Evolutionary conservation across 2,888 invertebrate genomes (phyloP), one percentile per base, ranked within the genome.

Genomic region (Andrena flavipes): DNA sequence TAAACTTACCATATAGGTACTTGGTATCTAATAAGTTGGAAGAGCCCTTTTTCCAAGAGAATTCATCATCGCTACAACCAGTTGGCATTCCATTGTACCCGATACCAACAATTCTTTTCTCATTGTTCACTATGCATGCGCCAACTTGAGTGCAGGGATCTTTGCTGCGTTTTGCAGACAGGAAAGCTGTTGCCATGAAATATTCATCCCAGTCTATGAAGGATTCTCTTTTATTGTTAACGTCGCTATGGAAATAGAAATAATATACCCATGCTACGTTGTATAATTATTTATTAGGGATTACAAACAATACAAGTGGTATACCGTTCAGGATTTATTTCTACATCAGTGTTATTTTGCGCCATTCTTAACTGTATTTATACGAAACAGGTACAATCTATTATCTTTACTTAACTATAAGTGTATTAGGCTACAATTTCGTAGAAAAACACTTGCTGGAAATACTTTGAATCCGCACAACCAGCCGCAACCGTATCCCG

Each of bases 21-120:
- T 99, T 99, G 70, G 96, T 97, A 59, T 98, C 95, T 73, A 97
- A 93, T 16, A 94, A 93, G 88, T 96, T 94, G 0, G 94, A 90
- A 2, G 95, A 94, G 42, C 95, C 93, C 92, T 98, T 98, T 0
- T 95, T 95, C 99, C 99, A 99, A 0, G 99, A 98, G 94, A 99
- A 97, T 26, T 95, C 95, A 92, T 98, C 97, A 94, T 99, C 99
- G 91, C 94, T 95, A 91, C 99, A 99, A 4, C 98, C 98, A 77
- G 94, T 96, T 0, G 99, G 99, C 97, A 99, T 98, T 1, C 99
- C 99, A 95, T 99, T 99, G 92, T 99, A 99, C 82, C 99, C 99
- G 80, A 98, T 95, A 29, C 98, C 98, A 63, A 99, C 97, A 90
- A 99, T 97, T 93, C 96, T 97, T 62, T 98, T 98, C 0, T 97